These are phyloP conservation scores for Hormiphora californensis DNA, from an alignment of 37 sponge, comb jelly and placozoan genomes.

Conservation along the genomic window DNA sequence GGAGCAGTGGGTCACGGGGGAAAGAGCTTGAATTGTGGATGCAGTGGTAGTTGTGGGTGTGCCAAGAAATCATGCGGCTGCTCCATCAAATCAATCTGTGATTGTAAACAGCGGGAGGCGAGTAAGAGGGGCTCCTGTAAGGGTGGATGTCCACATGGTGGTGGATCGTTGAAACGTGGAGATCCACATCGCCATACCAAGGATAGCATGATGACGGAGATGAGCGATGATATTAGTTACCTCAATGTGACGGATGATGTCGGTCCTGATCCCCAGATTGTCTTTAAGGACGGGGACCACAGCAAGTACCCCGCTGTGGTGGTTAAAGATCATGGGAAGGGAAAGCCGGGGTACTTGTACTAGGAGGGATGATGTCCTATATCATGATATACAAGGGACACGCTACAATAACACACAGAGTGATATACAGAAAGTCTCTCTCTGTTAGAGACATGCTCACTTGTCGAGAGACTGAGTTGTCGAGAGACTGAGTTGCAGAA, in stretches of 20 bases:
- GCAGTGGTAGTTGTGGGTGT: neutral
- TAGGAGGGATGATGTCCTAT: too few relatives aligned
- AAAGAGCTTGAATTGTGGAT: neutral
- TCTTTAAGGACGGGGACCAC: neutral
- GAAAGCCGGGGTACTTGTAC: neutral
- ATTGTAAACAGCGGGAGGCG: conserved; percentile 11
- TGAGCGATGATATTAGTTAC: neutral
- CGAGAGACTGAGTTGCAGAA: too few relatives aligned
- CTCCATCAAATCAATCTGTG: neutral
- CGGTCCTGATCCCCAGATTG: neutral
- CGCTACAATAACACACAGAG: too few relatives aligned
- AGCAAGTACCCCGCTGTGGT: conserved; percentile 14
- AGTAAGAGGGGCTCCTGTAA: conserved; percentile 7
- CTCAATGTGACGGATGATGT: conserved; percentile 4
- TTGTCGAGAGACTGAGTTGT: too few relatives aligned
- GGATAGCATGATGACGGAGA: neutral
- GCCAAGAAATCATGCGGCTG: conserved; percentile 12
- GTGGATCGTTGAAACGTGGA: neutral
- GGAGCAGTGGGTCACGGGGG: neutral
- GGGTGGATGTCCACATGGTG: conserved; percentile 1
- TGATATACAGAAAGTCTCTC: too few relatives aligned
- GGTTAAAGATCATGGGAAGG: neutral
- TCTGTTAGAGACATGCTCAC: too few relatives aligned
- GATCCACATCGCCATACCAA: neutral
- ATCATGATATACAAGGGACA: too few relatives aligned